A percentile compares a stretch with the other conserved stretches of the same genome.
phyloP scores from a whole-genome alignment of 2,113 vertebrate genomes.

The Pimephales promelas region DNA sequence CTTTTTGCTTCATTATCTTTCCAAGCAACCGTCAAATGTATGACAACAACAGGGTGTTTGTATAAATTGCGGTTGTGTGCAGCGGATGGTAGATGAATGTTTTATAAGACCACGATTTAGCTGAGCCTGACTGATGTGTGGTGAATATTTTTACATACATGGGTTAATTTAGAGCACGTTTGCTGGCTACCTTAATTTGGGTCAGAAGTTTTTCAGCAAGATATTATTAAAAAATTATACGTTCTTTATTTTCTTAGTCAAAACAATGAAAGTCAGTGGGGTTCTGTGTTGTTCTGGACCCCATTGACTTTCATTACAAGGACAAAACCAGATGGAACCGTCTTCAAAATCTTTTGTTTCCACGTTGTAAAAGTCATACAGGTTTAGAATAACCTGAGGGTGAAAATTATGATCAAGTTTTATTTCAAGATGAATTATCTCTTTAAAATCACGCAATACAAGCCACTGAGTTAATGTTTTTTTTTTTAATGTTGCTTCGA shows the following conservation, averaged over 20 bases:
- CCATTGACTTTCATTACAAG: not conserved
- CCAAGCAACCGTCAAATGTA: not conserved
- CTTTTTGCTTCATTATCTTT: not conserved
- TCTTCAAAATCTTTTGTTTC: no score
- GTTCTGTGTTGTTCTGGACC: not conserved
- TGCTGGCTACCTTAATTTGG: not conserved
- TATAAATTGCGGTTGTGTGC: constrained; percentile 21
- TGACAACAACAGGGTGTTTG: not conserved
- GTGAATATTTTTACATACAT: not conserved
- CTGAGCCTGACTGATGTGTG: constrained; percentile 38
- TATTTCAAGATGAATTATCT: not conserved
- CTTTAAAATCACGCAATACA: not conserved
- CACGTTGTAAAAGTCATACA: not conserved
- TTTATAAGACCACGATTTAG: constrained; percentile 58
- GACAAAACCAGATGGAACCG: not conserved
- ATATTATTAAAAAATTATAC: not conserved
- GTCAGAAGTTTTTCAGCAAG: not conserved
- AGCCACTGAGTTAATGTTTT: not conserved
- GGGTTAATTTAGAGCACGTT: constrained; percentile 56
- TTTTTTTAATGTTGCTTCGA: constrained; percentile 5
- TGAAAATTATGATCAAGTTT: not conserved
- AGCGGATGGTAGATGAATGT: constrained; percentile 46
- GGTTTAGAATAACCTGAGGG: not conserved
- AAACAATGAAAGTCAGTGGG: no score
- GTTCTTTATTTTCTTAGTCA: no score